Evolutionary conservation across 2,113 vertebrate genomes (phyloP).

Genomic region (Cynoglossus semilaevis): DNA sequence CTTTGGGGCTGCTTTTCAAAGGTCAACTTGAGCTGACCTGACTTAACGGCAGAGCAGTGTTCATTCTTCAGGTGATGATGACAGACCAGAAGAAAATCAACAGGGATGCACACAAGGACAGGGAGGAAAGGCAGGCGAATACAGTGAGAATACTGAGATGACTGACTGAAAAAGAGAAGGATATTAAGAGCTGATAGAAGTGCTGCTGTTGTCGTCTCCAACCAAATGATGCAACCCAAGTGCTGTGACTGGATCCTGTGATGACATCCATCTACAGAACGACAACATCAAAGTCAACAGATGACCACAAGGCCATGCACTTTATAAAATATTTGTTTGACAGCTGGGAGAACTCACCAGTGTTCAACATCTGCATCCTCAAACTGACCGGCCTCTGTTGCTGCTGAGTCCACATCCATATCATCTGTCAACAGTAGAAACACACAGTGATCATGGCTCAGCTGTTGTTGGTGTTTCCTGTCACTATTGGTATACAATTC

Average conservation of each 20-base stretch:
- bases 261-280: slow-evolving; percentile 37
- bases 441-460: background rate
- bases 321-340: no score
- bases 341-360: slow-evolving; percentile 70
- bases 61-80: background rate
- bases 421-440: slow-evolving; percentile 76
- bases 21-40: background rate
- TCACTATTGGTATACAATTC: no score
- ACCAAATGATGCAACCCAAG: slow-evolving; percentile 43
- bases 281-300: background rate
- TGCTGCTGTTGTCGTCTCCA: slow-evolving; percentile 17
- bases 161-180: background rate
- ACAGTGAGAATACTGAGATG: slow-evolving; percentile 1
- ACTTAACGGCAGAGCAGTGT: background rate
- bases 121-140: background rate
- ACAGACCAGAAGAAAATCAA: background rate
- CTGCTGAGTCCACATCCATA: slow-evolving; percentile 90
- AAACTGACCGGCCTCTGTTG: slow-evolving; percentile 89
- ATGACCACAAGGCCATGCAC: background rate
- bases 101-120: background rate
- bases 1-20: slow-evolving; percentile 6
- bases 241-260: slow-evolving; percentile 27
- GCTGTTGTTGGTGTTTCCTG: no score
- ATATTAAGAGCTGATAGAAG: slow-evolving; percentile 16
- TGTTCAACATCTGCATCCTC: slow-evolving; percentile 96